A percentile compares a stretch with the other conserved stretches of the same genome.
Evolutionary conservation across 2,113 vertebrate species (phyloP).

Genomic region (Myiopsitta monachus): DNA sequence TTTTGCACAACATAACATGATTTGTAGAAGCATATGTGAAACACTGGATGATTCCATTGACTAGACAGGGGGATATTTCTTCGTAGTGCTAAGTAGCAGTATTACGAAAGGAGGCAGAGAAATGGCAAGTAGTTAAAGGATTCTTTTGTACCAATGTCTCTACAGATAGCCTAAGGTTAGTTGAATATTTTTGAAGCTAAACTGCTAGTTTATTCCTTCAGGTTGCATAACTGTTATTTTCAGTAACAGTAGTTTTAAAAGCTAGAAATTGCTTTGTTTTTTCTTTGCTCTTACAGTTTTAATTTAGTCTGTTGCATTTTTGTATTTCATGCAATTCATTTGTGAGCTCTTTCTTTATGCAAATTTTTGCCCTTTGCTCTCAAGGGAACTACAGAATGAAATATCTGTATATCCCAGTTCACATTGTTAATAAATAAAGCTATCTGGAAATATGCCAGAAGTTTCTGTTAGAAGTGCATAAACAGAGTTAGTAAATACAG

Average conservation of each 20-base stretch:
- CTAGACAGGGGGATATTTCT: not conserved
- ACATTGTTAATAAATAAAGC: constrained; percentile 27
- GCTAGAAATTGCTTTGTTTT: not conserved
- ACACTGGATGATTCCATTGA: not conserved
- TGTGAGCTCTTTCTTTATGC: not conserved
- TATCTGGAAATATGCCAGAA: constrained; percentile 42
- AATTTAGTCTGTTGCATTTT: not conserved
- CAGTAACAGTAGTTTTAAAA: not conserved
- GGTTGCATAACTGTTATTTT: not conserved
- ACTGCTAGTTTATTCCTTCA: not conserved
- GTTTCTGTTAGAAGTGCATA: not conserved
- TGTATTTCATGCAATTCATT: not conserved
- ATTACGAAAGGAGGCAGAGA: not conserved
- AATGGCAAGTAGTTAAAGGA: not conserved
- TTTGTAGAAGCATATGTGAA: not conserved
- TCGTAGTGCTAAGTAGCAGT: not conserved
- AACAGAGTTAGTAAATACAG: not conserved
- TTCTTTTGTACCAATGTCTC: not conserved
- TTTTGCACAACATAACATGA: not conserved
- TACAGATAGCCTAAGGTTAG: not conserved
- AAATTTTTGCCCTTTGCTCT: not conserved
- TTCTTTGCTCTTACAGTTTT: not conserved
- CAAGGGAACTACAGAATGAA: not conserved
- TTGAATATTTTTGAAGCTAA: not conserved
- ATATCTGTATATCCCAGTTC: not conserved